Base-by-base conservation (phyloP, 2,797 vertebrate species). In the Psittacula echo region DNA sequence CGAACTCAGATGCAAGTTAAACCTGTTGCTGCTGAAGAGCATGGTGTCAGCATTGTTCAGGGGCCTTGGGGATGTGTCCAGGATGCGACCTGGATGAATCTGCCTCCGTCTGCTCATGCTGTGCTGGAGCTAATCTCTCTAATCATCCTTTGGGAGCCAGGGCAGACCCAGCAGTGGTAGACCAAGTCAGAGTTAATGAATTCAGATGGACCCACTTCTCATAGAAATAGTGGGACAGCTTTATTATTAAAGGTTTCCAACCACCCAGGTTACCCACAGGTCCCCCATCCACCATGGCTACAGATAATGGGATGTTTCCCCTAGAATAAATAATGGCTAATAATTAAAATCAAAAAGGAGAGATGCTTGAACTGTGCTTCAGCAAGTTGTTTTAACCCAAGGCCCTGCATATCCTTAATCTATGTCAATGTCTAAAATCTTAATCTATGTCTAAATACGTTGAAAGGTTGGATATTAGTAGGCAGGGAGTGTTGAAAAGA, bases 381-480 rank as follows among this genome's bases (percentile, higher is more conserved):
- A 64, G 42, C 51, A 72, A 27, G n/a, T 10, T 66, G 24, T 37
- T n/a, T 70, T 12, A n/a, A 50, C 82, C 41, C 3, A 7, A 62
- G 53, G n/a, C 30, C n/a, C 14, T 75, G 29, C 22, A 6, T 24
- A 10, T 66, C 34, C 54, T 53, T 67, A 13, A 34, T 65, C 44
- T 81, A 2, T 39, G 78, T 4, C 18, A 53, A 8, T 37, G 34
- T 60, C 34, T 60, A 37, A 37, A 60, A 60, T 60, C 58, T 37
- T 26, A 26, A 37, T 26, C 34, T 1, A 0, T 24, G 23, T 32
- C 60, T 42, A 19, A 71, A 30, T 7, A 37, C 1, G 0, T 30
- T 32, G 3, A 50, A 47, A 65, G 32, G 19, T 16, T 50, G 27
- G 71, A 1, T 77, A 14, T 39, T 3, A 60, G 56, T 14, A 68